Percentiles rank a stretch among this genome's conserved stretches.
These are phyloP conservation scores for Daubentonia madagascariensis DNA, from an alignment of 2,113 vertebrate species.

Conservation along the genomic window DNA sequence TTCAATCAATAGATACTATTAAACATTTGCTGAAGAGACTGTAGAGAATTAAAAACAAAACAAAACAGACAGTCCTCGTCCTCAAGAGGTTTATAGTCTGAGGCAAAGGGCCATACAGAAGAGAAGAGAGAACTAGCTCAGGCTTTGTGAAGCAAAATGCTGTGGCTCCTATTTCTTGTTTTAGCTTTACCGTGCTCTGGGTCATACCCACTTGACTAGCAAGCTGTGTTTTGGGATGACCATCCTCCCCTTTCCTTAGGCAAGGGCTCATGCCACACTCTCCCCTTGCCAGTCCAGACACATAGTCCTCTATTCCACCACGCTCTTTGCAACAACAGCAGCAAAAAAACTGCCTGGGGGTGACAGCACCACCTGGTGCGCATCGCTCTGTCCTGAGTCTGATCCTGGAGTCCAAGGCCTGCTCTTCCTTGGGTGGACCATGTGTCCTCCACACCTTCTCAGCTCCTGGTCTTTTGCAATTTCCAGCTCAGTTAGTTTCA, in stretches of 20 bases:
- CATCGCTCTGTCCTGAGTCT: no score
- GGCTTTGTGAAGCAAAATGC: no score
- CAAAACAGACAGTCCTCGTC: background rate
- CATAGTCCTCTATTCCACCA: background rate
- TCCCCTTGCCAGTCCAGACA: rapidly evolving
- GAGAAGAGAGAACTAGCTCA: no score
- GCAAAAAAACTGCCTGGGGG: background rate
- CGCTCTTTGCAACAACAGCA: background rate
- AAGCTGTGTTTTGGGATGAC: background rate
- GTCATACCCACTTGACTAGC: no score
- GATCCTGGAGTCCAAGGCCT: background rate
- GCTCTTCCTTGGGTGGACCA: rapidly evolving
- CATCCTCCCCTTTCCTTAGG: background rate
- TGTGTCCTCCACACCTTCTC: rapidly evolving
- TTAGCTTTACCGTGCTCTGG: background rate
- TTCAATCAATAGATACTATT: background rate
- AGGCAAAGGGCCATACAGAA: background rate
- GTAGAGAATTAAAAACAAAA: background rate
- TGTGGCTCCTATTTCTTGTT: background rate
- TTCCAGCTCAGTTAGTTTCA: background rate
- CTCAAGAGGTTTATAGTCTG: background rate
- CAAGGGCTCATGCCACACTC: no score
- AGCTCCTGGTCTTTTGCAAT: background rate
- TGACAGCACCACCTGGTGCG: background rate
- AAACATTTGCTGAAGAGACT: background rate